Percentiles rank a stretch among this genome's conserved stretches.
Conservation (phyloP, 2,797 vertebrate genomes). For the Parambassis ranga region DNA sequence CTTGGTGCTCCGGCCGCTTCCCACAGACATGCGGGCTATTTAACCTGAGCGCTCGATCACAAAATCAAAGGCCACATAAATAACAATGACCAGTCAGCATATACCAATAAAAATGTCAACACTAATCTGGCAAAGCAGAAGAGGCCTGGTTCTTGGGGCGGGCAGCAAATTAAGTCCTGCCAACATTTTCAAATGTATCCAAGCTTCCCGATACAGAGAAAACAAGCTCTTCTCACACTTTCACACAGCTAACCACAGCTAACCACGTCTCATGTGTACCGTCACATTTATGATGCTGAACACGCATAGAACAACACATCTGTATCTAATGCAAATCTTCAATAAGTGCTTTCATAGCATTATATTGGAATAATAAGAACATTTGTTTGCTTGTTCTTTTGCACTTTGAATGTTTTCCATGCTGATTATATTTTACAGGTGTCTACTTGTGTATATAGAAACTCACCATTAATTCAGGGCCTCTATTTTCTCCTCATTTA, state of each 20-base stretch:
- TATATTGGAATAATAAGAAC: no score
- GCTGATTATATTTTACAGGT: background rate
- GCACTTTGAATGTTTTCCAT: no score
- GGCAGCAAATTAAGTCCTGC: constrained; percentile 32
- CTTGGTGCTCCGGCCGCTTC: constrained; percentile 1
- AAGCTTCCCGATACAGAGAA: constrained; percentile 8
- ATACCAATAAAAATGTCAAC: constrained; percentile 49
- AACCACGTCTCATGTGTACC: no score
- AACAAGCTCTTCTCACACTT: no score
- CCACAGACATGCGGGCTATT: constrained; percentile 7
- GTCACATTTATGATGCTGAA: no score
- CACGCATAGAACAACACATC: no score
- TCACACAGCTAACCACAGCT: no score
- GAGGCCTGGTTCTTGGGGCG: background rate
- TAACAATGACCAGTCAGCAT: constrained; percentile 38
- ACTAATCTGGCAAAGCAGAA: constrained; percentile 32
- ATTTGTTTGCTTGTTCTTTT: no score
- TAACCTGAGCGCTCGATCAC: constrained; percentile 14
- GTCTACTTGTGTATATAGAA: background rate
- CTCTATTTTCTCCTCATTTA: background rate
- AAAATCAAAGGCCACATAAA: constrained; percentile 57
- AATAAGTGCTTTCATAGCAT: no score
- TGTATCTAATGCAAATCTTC: no score
- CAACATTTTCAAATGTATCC: constrained; percentile 8
- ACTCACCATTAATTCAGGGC: constrained; percentile 13